phyloP scores from a whole-genome alignment of 2,888 invertebrate genomes.

The Clunio marinus region DNA sequence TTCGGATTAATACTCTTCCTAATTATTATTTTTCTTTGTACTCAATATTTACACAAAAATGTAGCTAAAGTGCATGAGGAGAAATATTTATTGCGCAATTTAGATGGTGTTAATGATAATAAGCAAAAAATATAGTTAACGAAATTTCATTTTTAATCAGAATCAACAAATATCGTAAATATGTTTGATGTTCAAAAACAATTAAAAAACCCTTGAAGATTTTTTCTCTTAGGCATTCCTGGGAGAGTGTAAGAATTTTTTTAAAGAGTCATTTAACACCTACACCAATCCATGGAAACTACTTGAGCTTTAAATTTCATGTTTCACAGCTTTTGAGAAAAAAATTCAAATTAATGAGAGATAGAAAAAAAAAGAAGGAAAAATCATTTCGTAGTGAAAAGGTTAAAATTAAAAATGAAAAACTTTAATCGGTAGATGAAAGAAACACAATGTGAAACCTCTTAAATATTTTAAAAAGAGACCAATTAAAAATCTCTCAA shows the following conservation, averaged over 20 bases:
- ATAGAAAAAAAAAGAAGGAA: background rate
- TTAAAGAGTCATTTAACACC: background rate
- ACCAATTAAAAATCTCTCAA: constrained; percentile 23
- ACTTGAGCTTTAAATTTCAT: constrained; percentile 9
- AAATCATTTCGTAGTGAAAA: background rate
- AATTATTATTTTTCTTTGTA: background rate
- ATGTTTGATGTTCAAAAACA: no score
- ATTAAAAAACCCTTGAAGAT: no score
- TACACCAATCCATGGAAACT: background rate
- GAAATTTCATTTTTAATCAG: background rate
- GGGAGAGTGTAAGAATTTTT: no score
- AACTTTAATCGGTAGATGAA: no score
- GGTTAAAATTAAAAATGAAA: background rate
- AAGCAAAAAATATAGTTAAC: background rate
- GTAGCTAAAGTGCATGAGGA: background rate
- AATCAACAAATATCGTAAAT: no score
- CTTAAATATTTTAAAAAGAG: constrained; percentile 25
- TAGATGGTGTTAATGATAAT: background rate
- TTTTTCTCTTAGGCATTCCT: no score
- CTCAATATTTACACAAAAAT: background rate
- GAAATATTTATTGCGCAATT: background rate
- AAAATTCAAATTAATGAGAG: background rate
- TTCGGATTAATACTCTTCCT: background rate
- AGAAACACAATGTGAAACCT: constrained; percentile 22
- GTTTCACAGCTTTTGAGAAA: background rate